Evolutionary conservation across 2,888 invertebrate species (phyloP).

Genomic region (Argyresthia goedartella): DNA sequence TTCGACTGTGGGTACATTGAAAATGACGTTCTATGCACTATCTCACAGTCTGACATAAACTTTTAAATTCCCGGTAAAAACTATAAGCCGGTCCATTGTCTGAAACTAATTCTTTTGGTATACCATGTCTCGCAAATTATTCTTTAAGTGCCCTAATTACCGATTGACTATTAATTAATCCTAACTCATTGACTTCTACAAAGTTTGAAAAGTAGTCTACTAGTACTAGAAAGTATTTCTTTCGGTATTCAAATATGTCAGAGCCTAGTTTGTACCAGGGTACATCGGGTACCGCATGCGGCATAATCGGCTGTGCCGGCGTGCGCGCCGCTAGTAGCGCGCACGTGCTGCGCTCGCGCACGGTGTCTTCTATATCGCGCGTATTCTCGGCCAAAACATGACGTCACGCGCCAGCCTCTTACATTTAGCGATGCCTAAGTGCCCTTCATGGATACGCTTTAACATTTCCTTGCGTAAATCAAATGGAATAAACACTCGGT

Average conservation of each 20-base stretch:
- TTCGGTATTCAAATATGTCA: no score
- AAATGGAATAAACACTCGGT: constrained; percentile 1
- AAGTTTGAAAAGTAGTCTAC: constrained; percentile 15
- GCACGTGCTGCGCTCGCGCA: constrained; percentile 4
- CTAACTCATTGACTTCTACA: constrained; percentile 10
- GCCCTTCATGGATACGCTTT: constrained; percentile 7
- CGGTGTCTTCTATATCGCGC: constrained; percentile 7
- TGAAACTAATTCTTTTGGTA: neutral
- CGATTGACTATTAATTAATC: neutral
- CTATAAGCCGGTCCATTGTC: neutral
- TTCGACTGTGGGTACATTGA: no score
- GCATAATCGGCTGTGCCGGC: constrained; percentile 6
- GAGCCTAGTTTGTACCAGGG: constrained; percentile 14
- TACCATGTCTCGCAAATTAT: constrained; percentile 9
- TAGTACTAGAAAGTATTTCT: constrained; percentile 13
- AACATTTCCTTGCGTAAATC: constrained; percentile 5
- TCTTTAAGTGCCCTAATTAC: constrained; percentile 11
- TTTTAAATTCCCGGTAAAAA: neutral
- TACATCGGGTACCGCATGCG: constrained; percentile 6
- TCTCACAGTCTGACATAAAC: no score
- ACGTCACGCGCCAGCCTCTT: constrained; percentile 10
- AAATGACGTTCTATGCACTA: no score
- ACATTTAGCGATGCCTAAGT: constrained; percentile 8
- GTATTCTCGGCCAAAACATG: constrained; percentile 11
- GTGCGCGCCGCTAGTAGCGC: neutral